Evolutionary conservation across 1,140 invertebrate species (phyloP).

Genomic region (Rhagoletis pomonella): DNA sequence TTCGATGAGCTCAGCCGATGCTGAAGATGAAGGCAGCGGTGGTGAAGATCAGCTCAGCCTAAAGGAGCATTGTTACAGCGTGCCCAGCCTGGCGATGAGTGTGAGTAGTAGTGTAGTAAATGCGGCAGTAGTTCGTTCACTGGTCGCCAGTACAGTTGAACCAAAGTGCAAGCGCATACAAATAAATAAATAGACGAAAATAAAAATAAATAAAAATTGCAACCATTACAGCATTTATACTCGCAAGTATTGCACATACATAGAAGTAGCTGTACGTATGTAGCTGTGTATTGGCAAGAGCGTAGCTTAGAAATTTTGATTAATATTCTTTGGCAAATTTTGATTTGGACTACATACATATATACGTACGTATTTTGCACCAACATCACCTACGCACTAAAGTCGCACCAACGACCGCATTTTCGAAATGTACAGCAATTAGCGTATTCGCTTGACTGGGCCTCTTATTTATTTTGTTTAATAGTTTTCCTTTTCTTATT

Average conservation of each 20-base stretch:
- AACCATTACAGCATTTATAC: slow-evolving; percentile 36
- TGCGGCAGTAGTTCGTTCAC: background rate
- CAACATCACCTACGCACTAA: background rate
- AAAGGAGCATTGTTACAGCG: slow-evolving; percentile 72
- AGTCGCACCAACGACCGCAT: background rate
- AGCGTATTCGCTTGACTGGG: background rate
- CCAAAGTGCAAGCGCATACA: background rate
- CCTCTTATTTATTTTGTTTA: background rate
- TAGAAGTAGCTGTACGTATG: background rate
- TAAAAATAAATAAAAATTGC: background rate
- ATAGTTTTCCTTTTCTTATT: background rate
- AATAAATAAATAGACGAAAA: background rate
- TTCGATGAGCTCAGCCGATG: slow-evolving; percentile 61
- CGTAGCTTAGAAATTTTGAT: slow-evolving; percentile 9
- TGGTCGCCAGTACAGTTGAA: background rate
- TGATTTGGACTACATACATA: background rate
- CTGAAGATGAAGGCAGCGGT: slow-evolving; percentile 60
- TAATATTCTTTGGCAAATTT: background rate
- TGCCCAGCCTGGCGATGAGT: slow-evolving; percentile 72
- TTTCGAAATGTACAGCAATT: slow-evolving; percentile 15
- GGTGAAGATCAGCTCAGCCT: slow-evolving; percentile 70
- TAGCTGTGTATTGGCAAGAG: background rate
- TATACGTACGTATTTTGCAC: background rate
- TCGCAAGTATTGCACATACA: slow-evolving; percentile 6
- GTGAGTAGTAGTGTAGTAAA: slow-evolving; percentile 64